A percentile compares a stretch with the other conserved stretches of the same genome.
Evolutionary conservation across 2,797 vertebrate genomes (phyloP).

Genomic region (Prionace glauca): DNA sequence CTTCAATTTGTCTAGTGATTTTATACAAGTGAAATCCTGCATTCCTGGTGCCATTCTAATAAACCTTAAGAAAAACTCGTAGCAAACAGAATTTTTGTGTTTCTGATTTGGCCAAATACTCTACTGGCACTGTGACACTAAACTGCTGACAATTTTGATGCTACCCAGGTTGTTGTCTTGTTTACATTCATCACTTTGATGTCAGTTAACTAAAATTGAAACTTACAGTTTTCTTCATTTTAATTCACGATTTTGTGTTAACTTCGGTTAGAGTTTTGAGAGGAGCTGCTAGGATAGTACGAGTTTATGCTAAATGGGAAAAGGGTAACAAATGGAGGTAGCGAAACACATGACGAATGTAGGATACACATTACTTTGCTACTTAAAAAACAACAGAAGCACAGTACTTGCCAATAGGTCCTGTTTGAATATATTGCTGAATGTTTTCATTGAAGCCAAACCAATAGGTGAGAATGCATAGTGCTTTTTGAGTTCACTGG

Average conservation of each 20-base stretch:
- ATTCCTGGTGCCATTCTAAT: neutral
- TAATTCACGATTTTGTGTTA: neutral
- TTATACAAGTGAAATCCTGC: neutral
- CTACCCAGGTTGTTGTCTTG: neutral
- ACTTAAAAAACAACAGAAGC: neutral
- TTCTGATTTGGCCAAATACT: neutral
- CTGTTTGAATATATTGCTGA: neutral
- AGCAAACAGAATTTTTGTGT: neutral
- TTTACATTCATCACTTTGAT: neutral
- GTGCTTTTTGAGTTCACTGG: neutral
- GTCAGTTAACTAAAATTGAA: neutral
- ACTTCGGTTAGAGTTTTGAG: neutral
- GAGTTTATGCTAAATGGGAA: neutral
- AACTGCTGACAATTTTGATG: neutral
- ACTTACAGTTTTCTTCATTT: neutral
- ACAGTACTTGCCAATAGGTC: neutral
- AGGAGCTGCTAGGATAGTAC: neutral
- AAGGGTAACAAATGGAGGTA: neutral
- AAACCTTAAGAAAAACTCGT: neutral
- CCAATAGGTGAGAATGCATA: neutral
- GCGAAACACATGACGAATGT: neutral
- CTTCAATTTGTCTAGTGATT: neutral
- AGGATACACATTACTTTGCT: neutral
- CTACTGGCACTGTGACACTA: neutral
- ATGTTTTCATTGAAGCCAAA: neutral